Conservation (phyloP, 2,888 invertebrate species). For the Electrophaes corylata region DNA sequence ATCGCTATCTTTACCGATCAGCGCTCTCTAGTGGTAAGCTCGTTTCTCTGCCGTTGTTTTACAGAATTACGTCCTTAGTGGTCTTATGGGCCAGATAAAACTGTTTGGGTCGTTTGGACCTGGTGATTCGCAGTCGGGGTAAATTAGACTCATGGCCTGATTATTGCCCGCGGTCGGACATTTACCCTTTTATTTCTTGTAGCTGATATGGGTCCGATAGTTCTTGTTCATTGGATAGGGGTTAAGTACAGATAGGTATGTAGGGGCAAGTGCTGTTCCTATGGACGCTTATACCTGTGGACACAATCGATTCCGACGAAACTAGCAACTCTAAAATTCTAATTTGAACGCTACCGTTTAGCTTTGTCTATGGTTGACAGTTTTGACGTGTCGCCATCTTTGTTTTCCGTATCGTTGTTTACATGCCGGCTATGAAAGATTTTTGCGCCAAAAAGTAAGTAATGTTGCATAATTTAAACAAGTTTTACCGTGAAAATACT, state of each 20-base stretch:
- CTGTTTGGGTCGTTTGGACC: slow-evolving; percentile 31
- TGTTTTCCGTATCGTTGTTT: too few species aligned
- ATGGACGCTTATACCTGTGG: too few species aligned
- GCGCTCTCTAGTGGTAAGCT: background rate
- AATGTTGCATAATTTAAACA: too few species aligned
- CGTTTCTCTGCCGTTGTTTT: slow-evolving; percentile 56
- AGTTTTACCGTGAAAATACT: too few species aligned
- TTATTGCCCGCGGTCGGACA: slow-evolving; percentile 48
- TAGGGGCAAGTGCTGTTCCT: too few species aligned
- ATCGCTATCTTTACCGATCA: slow-evolving; percentile 6
- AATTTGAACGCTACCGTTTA: too few species aligned
- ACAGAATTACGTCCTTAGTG: slow-evolving; percentile 70
- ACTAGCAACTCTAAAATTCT: too few species aligned
- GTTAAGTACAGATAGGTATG: background rate
- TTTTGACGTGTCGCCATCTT: too few species aligned
- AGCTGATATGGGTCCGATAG: slow-evolving; percentile 37
- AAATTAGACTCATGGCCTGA: slow-evolving; percentile 63
- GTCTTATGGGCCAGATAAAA: slow-evolving; percentile 73
- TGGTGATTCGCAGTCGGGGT: slow-evolving; percentile 47
- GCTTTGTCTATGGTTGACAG: too few species aligned
- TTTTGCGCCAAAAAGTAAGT: too few species aligned
- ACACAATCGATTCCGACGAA: too few species aligned
- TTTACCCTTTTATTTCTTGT: slow-evolving; percentile 50
- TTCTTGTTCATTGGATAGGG: slow-evolving; percentile 23
- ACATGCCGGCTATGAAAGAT: too few species aligned